Evolutionary conservation across 2,113 vertebrate species (phyloP).

Genomic region (Camelus bactrianus): DNA sequence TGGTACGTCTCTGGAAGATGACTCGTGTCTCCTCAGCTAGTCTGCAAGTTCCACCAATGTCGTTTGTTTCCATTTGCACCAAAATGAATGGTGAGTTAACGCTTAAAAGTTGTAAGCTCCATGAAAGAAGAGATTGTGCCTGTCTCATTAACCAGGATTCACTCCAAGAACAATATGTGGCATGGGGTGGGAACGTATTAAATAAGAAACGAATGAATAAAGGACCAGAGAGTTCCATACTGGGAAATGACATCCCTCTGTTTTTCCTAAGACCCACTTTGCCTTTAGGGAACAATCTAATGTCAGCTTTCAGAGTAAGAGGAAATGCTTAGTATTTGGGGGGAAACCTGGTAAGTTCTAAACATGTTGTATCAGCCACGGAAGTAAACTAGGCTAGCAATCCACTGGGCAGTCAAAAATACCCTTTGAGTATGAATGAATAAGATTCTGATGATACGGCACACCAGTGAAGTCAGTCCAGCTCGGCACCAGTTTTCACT

Average conservation of each 20-base stretch:
- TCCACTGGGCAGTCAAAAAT: neutral
- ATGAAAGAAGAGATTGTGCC: neutral
- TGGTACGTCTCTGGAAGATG: neutral
- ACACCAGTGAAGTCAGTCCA: neutral
- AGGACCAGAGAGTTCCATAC: neutral
- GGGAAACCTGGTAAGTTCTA: neutral
- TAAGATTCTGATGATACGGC: neutral
- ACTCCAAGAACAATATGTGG: neutral
- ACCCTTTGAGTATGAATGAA: neutral
- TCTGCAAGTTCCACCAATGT: neutral
- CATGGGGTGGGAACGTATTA: neutral
- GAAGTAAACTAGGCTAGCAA: neutral
- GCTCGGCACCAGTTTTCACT: constrained; percentile 12
- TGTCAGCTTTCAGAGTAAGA: neutral
- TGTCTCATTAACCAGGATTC: neutral
- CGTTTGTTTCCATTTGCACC: constrained; percentile 10
- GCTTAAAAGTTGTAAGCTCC: neutral
- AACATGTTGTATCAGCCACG: neutral
- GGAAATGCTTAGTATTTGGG: neutral
- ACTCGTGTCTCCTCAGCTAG: neutral
- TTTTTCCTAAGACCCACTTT: neutral
- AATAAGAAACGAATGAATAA: neutral
- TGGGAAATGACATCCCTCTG: neutral
- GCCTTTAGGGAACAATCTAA: neutral
- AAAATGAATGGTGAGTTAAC: neutral